Evolutionary conservation across 2,113 vertebrate genomes (phyloP), one percentile per base, ranked within the genome.

Genomic region (Beaufortia kweichowensis): DNA sequence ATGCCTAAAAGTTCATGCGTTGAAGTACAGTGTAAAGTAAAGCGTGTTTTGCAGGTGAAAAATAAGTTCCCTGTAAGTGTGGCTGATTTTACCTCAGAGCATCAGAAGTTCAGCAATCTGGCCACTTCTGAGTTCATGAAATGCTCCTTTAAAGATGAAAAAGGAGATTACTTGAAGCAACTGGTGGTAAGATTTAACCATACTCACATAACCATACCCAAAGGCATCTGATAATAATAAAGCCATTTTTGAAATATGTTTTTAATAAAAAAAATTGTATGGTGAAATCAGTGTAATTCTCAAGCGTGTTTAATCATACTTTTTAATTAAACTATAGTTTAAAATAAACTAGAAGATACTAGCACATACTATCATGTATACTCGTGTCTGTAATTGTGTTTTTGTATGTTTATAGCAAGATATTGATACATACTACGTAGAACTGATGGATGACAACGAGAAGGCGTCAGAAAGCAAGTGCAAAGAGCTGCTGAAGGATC

Each of bases 131-230:
- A 61, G 19, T 85, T 87, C 39, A 71, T 81, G 69, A 79, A 79
- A 5, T 33, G 15, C 14, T 83, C 82, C 14, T 87, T 87, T 70
- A 86, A 83, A 63, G 86, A 89, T 55, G 61, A 83, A 23, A 50
- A 75, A 31, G 41, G 50, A 21, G 60, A 85, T n/a, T 69, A 79
- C 50, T 23, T 77, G 56, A 75, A 14, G 6, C 48, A 28, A 41
- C 31, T 87, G 4, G 2, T 3, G 56, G 85, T 83, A 14, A 62
- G 80, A 17, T 53, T 48, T 1, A 55, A n/a, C n/a, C 24, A 23
- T 26, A 21, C 39, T 19, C 3, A 69, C 3, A 19, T 43, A 75
- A 28, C 43, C 33, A 28, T 6, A 60, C 11, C 29, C 14, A 4
- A 15, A 6, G 5, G 19, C 65, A 23, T 19, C 14, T 39, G 21